A percentile compares a stretch with the other conserved stretches of the same genome.
These are phyloP conservation scores for Furcifer pardalis DNA, from an alignment of 2,797 vertebrate genomes.

Conservation along the genomic window DNA sequence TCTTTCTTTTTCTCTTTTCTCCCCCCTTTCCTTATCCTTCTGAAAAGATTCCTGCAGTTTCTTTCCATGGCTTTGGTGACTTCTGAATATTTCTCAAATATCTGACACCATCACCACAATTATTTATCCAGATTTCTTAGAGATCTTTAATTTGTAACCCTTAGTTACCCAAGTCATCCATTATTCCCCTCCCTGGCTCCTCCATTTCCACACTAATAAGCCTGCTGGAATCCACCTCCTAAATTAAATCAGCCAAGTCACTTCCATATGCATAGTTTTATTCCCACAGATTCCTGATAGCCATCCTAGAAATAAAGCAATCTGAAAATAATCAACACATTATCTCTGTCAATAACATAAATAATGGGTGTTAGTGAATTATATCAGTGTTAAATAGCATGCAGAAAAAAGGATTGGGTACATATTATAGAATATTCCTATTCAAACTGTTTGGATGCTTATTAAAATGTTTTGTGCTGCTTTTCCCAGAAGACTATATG, in stretches of 20 bases:
- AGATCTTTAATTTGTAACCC: constrained; percentile 88
- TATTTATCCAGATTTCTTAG: constrained; percentile 83
- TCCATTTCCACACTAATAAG: constrained; percentile 61
- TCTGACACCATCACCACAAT: constrained; percentile 78
- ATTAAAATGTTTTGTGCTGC: constrained; percentile 76
- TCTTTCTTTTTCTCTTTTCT: constrained; percentile 47
- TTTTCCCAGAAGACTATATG: constrained; percentile 73
- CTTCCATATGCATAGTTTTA: constrained; percentile 64
- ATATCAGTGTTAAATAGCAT: constrained; percentile 74
- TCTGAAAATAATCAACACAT: constrained; percentile 61
- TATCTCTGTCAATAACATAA: constrained; percentile 71
- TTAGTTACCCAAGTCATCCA: constrained; percentile 86
- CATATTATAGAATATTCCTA: constrained; percentile 75
- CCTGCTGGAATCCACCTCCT: constrained; percentile 65
- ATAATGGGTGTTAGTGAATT: constrained; percentile 74
- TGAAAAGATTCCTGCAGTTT: constrained; percentile 80
- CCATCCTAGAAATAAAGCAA: constrained; percentile 53
- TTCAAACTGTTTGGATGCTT: constrained; percentile 74
- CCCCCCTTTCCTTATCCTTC: constrained; percentile 41
- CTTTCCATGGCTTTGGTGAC: constrained; percentile 80
- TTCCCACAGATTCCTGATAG: constrained; percentile 58
- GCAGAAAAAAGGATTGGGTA: constrained; percentile 66
- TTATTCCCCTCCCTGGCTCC: constrained; percentile 72
- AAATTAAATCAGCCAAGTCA: constrained; percentile 71
- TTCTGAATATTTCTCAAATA: constrained; percentile 82